Evolutionary conservation across 2,888 invertebrate species (phyloP), one percentile per base, ranked within the genome.

Genomic region (Blomia tropicalis): DNA sequence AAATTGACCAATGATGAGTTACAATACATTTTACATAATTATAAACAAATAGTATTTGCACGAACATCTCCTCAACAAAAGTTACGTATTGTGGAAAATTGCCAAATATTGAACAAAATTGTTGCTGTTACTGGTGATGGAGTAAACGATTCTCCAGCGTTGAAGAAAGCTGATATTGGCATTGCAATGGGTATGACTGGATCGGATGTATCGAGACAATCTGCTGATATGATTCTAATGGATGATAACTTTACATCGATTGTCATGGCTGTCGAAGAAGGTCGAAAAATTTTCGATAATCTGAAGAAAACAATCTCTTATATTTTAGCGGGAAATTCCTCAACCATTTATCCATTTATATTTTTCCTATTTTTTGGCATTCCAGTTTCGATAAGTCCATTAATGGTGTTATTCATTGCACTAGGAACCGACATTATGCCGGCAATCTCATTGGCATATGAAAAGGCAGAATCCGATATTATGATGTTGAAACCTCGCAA

Each of bases 401-500:
- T 74, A 67, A 74, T 73, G 63, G 73, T 74, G 65, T 66, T 74
- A 65, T 74, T 73, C 69, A 74, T 74, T 64, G 73, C 73, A 65
- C 66, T 74, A 66, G 74, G 73, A 67, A 75, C 74, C 54, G 74
- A 74, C 70, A 73, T 75, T 72, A 72, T 70, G 14, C 74, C 74
- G 1, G 74, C 73, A 62, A 74, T 74, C 68, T 73, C 73, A 27
- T 69, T 74, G 41, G 73, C 74, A 43, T 74, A 74, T 64, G 74
- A 74, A 69, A 69, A 70, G 61, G 71, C 74, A n/a, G 74, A 74
- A 65, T 70, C 70, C 59, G 74, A 74, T 66, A 74, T 74, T 68
- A 74, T 74, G 80, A 81, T 73, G 76, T 78, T 72, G 73, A 77
- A 67, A 75, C 80, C 68, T 73, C 78, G 71, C 76, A 80, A 74